These are phyloP conservation scores for Gyps fulvus DNA, from an alignment of 2,113 vertebrate species.

Conservation along the genomic window DNA sequence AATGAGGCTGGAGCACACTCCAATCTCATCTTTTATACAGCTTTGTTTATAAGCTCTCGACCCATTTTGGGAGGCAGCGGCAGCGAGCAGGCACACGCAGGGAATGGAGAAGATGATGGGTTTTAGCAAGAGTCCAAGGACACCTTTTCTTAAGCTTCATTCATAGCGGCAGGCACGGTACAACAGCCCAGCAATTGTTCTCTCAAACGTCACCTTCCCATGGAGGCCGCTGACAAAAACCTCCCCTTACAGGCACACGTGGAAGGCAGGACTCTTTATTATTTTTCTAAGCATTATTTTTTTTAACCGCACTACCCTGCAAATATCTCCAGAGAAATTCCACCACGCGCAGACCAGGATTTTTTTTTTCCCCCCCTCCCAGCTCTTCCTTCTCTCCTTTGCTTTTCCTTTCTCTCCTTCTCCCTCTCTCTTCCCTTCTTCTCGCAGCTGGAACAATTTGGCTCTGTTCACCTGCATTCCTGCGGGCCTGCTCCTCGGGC, in stretches of 20 bases:
- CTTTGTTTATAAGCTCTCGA: constrained; percentile 61
- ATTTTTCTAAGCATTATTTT: not conserved
- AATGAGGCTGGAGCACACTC: constrained; percentile 39
- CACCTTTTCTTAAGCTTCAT: constrained; percentile 76
- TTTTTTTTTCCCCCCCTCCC: not conserved
- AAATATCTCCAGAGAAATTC: not conserved
- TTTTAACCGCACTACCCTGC: not conserved
- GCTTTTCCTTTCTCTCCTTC: constrained; percentile 4
- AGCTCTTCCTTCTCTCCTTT: not conserved
- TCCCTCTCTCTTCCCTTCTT: constrained; percentile 62
- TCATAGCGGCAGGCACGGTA: constrained; percentile 60
- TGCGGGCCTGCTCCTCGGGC: constrained; percentile 57
- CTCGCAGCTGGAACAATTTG: constrained; percentile 50
- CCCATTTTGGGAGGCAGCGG: constrained; percentile 67
- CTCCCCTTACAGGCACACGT: not conserved
- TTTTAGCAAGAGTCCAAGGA: constrained; percentile 70
- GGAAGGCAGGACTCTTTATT: not conserved
- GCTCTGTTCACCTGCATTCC: constrained; percentile 72
- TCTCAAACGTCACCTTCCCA: constrained; percentile 73
- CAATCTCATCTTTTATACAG: constrained; percentile 61
- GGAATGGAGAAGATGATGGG: constrained; percentile 68
- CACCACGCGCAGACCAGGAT: not conserved
- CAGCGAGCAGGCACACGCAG: constrained; percentile 3
- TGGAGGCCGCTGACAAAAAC: constrained; percentile 56
- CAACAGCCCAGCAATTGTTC: constrained; percentile 78